phyloP scores from a whole-genome alignment of 1,140 invertebrate genomes.

The Heliconius himera region DNA sequence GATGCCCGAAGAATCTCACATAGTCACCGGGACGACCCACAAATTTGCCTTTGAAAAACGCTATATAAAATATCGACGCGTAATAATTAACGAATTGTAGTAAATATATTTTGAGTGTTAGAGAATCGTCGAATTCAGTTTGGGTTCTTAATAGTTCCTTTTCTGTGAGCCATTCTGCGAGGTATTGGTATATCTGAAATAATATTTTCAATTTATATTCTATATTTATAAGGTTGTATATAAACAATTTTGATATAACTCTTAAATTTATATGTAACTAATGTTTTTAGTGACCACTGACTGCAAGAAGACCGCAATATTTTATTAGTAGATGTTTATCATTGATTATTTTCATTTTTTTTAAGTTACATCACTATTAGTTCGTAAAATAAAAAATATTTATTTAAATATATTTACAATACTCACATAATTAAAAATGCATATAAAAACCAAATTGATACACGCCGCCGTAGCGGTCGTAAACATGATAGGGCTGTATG shows the following conservation, averaged over 20 bases:
- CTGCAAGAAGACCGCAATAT: too few relatives aligned
- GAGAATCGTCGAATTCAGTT: conserved; percentile 98
- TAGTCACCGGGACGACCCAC: conserved; percentile 92
- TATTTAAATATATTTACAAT: not conserved
- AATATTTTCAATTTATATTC: too few relatives aligned
- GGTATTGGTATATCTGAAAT: conserved; percentile 90
- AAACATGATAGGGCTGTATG: conserved; percentile 89
- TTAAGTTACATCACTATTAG: not conserved
- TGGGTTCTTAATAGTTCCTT: conserved; percentile 97
- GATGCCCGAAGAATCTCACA: conserved; percentile 87
- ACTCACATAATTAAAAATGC: conserved; percentile 92
- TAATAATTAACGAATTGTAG: conserved; percentile 99
- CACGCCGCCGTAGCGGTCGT: conserved; percentile 92
- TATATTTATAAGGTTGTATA: too few relatives aligned
- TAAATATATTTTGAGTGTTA: conserved; percentile 98
- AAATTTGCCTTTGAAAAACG: conserved; percentile 98
- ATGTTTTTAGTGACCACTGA: too few relatives aligned
- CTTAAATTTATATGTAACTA: too few relatives aligned
- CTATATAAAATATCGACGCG: conserved; percentile 99
- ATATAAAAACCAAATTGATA: conserved; percentile 93
- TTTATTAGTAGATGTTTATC: too few relatives aligned
- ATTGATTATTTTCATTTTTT: too few relatives aligned
- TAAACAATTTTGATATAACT: too few relatives aligned
- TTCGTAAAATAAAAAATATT: not conserved
- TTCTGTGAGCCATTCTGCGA: conserved; percentile 96